These are phyloP conservation scores for Xiphias gladius DNA, from an alignment of 2,113 vertebrate genomes.

Conservation along the genomic window DNA sequence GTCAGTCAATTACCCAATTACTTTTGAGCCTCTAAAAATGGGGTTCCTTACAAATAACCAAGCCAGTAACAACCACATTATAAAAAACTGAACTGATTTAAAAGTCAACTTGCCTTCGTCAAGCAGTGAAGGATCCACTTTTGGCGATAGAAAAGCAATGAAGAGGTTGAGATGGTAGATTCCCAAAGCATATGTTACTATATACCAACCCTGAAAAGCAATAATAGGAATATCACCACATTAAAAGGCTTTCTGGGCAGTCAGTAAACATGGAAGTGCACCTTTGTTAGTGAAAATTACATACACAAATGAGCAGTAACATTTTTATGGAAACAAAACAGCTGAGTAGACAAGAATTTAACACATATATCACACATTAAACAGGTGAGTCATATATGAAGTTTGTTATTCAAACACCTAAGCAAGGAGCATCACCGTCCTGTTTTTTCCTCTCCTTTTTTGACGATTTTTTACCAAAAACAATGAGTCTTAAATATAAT, in stretches of 20 bases:
- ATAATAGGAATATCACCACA: conserved; percentile 35
- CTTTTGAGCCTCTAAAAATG: too few species aligned
- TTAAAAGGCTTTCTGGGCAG: conserved; percentile 13
- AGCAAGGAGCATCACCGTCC: not conserved
- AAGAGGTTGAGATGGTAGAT: conserved; percentile 90
- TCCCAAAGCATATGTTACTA: conserved; percentile 88
- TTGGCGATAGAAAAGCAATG: conserved; percentile 89
- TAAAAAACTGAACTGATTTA: not conserved
- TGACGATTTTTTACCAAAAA: too few species aligned
- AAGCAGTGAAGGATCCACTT: conserved; percentile 88
- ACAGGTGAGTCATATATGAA: not conserved
- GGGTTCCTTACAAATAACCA: too few species aligned
- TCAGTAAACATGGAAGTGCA: not conserved
- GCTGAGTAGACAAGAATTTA: not conserved
- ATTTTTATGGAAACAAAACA: not conserved
- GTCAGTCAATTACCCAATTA: too few species aligned
- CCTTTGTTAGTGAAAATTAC: not conserved
- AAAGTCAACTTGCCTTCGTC: conserved; percentile 82
- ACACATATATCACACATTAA: not conserved
- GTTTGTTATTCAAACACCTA: not conserved
- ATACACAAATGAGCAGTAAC: not conserved
- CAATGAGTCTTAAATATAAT: not conserved
- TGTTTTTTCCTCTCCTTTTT: too few species aligned
- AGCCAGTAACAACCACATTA: not conserved
- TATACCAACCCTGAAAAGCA: conserved; percentile 87